These are phyloP conservation scores for Carabus problematicus DNA, from an alignment of 2,888 invertebrate genomes.

Conservation along the genomic window DNA sequence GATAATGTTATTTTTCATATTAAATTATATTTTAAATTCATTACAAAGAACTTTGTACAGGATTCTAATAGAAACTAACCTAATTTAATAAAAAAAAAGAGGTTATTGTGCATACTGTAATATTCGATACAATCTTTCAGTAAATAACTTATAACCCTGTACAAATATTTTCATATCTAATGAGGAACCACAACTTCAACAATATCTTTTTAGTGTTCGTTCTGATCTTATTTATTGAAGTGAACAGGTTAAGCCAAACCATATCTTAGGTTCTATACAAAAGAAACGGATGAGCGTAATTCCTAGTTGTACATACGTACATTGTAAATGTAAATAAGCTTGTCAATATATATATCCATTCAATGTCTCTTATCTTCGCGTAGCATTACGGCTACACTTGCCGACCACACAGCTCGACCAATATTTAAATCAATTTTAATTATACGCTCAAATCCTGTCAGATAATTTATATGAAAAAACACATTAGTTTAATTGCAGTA, in stretches of 20 bases:
- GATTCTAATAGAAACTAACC: too few relatives aligned
- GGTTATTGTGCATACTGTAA: too few relatives aligned
- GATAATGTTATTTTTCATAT: too few relatives aligned
- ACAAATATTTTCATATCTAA: too few relatives aligned
- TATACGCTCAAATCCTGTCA: conserved; percentile 4
- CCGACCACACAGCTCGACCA: conserved; percentile 33
- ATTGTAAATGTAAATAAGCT: conserved; percentile 12
- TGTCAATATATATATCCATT: conserved; percentile 6
- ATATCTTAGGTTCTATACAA: background rate
- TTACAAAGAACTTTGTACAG: too few relatives aligned
- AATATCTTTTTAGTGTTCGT: too few relatives aligned
- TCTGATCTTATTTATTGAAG: too few relatives aligned
- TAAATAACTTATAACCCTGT: too few relatives aligned
- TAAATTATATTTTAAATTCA: too few relatives aligned
- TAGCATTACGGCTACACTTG: conserved; percentile 7
- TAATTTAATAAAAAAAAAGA: too few relatives aligned
- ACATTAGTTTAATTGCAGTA: background rate
- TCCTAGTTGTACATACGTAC: background rate
- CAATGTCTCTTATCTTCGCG: conserved; percentile 8
- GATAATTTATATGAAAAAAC: background rate
- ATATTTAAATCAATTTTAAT: conserved; percentile 37
- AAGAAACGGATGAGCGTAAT: background rate
- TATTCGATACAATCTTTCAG: too few relatives aligned
- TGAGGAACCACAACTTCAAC: too few relatives aligned
- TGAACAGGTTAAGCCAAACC: background rate